phyloP scores from a whole-genome alignment of 2,888 invertebrate species.

The Chymomyza procnemis region DNA sequence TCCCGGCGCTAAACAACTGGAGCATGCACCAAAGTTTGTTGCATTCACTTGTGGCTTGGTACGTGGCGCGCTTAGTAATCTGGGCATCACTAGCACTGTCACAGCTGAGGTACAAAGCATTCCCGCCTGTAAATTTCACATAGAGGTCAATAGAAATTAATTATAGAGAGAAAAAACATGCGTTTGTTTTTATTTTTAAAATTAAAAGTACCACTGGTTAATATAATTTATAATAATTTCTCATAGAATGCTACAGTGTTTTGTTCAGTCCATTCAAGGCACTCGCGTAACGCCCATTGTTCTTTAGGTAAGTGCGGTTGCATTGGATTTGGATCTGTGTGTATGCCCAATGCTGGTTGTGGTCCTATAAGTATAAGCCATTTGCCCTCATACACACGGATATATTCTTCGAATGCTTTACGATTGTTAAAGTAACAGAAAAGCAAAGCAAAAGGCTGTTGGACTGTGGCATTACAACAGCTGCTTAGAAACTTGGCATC shows the following conservation, averaged over 20 bases:
- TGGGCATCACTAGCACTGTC: conserved; percentile 95
- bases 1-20: conserved; percentile 92
- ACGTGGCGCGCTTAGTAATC: conserved; percentile 95
- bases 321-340: conserved; percentile 86
- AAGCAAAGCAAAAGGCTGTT: conserved; percentile 80
- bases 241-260: conserved; percentile 84
- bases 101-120: conserved; percentile 95
- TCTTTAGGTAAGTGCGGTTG: conserved; percentile 79
- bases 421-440: conserved; percentile 91
- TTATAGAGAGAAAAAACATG: background rate
- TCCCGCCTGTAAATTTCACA: conserved; percentile 95
- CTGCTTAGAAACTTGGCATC: conserved; percentile 77
- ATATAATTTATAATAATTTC: conserved; percentile 43
- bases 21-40: conserved; percentile 93
- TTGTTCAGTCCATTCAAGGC: conserved; percentile 82
- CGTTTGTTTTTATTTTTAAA: conserved; percentile 9
- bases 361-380: conserved; percentile 88
- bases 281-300: conserved; percentile 81
- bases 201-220: conserved; percentile 2
- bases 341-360: conserved; percentile 81
- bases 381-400: conserved; percentile 82
- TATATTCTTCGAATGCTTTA: conserved; percentile 84
- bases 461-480: conserved; percentile 73
- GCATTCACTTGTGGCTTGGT: conserved; percentile 98
- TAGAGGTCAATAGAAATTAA: conserved; percentile 88